Evolutionary conservation across 1,140 invertebrate species (phyloP), one percentile per base, ranked within the genome.

Genomic region (Drosophila kohkoa): DNA sequence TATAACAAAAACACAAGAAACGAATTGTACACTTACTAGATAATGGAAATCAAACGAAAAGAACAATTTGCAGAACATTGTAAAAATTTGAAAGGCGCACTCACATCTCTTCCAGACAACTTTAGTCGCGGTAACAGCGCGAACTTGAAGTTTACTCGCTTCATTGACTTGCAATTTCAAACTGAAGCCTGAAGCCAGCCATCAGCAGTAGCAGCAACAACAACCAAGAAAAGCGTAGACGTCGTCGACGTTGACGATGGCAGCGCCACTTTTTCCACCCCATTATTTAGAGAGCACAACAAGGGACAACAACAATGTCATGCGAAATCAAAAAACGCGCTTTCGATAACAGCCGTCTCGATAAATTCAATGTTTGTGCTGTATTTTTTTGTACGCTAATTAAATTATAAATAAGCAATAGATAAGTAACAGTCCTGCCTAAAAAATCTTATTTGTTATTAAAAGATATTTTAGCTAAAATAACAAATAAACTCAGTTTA

Each of bases 71-170:
- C 6, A 38, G 35, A 38, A 10, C 83, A 65, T 64, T 77, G 35
- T 79, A 88, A 77, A 73, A 72, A 81, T 86, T 79, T 71, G 25
- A 63, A 60, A 72, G 65, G 41, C 46, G 59, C 77, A 92, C 91
- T 92, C 88, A 92, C 91, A 92, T 92, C 91, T 92, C 81, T 92
- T 92, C 91, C 91, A 92, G 91, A 92, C 91, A 92, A 92, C 91
- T 92, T 92, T 76, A 90, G 91, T 92, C 91, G 91, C 91, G 91
- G 91, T 92, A 92, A 92, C 91, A 91, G 88, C 91, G 91, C 88
- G 88, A 92, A 92, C 88, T 92, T 82, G 73, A 91, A 92, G 91
- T 92, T 87, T 89, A 79, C 91, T 90, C 82, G 89, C 91, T 92
- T 92, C 91, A 92, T 92, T 92, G 90, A 92, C 91, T 92, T 89